Conservation (phyloP, 2,113 vertebrate species). For the Panthera leo region DNA sequence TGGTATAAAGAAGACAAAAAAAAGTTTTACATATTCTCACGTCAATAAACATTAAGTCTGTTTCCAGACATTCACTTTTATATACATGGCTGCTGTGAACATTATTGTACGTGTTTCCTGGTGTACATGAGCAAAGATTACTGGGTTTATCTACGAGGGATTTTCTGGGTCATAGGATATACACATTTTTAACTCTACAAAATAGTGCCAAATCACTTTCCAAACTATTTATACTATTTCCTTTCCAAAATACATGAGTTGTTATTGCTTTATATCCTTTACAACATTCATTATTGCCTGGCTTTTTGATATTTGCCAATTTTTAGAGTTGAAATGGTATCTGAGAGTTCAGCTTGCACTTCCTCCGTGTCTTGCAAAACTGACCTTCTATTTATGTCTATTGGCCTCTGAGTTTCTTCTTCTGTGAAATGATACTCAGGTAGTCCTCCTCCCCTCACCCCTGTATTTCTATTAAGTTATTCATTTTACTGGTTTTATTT, state of each 20-base stretch:
- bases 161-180: not conserved
- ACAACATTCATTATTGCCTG: slow-evolving; percentile 22
- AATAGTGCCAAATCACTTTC: slow-evolving; percentile 41
- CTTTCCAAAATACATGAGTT: not conserved
- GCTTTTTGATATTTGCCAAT: not conserved
- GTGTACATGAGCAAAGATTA: not conserved
- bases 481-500: not conserved
- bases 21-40: not conserved
- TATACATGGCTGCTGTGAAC: not conserved
- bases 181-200: not conserved
- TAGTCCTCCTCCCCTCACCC: not conserved
- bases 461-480: not conserved
- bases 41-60: not conserved
- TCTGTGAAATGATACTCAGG: not conserved
- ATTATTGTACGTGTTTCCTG: not conserved
- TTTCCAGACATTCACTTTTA: not conserved
- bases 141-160: not conserved
- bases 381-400: not conserved
- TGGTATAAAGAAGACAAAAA: not conserved
- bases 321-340: not conserved
- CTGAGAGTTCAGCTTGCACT: not conserved
- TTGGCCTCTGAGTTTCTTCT: not conserved
- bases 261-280: slow-evolving; percentile 28
- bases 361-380: not conserved
- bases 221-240: slow-evolving; percentile 31